These are phyloP conservation scores for Todus mexicanus DNA, from an alignment of 2,797 vertebrate genomes.

Conservation along the genomic window DNA sequence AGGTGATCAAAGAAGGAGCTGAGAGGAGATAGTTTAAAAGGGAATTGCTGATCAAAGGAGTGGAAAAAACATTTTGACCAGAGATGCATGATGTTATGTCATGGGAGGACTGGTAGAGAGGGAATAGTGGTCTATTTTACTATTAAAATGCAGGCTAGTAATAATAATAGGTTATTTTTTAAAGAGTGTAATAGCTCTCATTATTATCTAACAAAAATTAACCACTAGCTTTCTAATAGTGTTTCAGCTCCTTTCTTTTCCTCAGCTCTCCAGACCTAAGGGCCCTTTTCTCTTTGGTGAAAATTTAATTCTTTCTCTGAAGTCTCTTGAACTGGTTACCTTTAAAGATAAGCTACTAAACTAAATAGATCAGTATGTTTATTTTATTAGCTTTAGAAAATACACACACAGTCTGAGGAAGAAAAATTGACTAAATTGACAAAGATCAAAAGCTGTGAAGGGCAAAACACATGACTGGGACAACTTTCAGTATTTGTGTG, in stretches of 20 bases:
- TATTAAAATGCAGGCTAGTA: neutral
- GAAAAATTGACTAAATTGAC: neutral
- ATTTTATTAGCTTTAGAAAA: neutral
- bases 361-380: neutral
- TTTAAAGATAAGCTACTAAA: neutral
- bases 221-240: neutral
- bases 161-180: neutral
- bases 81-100: neutral
- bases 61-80: neutral
- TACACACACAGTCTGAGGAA: neutral
- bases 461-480: neutral
- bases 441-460: neutral
- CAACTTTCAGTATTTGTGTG: neutral
- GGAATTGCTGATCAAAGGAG: slow-evolving; percentile 52
- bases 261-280: neutral
- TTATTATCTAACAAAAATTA: neutral
- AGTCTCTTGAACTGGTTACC: neutral
- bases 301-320: neutral
- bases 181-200: neutral
- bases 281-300: neutral
- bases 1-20: slow-evolving; percentile 43
- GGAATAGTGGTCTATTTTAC: neutral
- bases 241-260: slow-evolving; percentile 10
- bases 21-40: slow-evolving; percentile 22
- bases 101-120: neutral